Percentiles rank a stretch among this genome's conserved stretches.
Evolutionary conservation across 2,888 invertebrate genomes (phyloP).

Genomic region (Oxystoma pomonae): DNA sequence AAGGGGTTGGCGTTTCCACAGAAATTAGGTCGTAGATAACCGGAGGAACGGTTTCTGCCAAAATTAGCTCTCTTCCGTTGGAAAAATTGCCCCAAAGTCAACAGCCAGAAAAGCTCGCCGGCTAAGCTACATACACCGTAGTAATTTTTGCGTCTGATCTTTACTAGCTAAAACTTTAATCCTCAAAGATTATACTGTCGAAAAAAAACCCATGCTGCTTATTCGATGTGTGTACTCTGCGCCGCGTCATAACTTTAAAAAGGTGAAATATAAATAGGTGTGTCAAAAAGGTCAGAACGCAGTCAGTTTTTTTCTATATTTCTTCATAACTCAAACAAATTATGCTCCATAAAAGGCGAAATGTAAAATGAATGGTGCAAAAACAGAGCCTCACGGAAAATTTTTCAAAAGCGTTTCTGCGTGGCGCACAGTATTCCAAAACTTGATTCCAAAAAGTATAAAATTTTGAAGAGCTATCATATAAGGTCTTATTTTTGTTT

Average conservation of each 20-base stretch:
- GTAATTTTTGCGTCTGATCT: neutral
- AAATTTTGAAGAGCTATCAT: no score
- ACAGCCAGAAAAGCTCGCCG: neutral
- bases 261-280: neutral
- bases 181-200: neutral
- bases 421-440: neutral
- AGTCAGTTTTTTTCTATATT: neutral
- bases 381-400: neutral
- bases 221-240: no score
- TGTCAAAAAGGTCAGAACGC: neutral
- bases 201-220: no score
- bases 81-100: neutral
- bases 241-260: no score
- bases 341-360: slow-evolving; percentile 1
- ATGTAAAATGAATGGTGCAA: slow-evolving; percentile 3
- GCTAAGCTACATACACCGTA: neutral
- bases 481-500: no score
- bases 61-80: neutral
- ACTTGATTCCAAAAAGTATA: no score
- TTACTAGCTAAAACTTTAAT: neutral
- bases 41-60: neutral
- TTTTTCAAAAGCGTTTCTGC: neutral
- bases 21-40: neutral
- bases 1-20: neutral
- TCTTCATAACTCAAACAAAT: slow-evolving; percentile 5